A percentile compares a stretch with the other conserved stretches of the same genome.
Conservation (phyloP, 2,113 vertebrate species). For the Puffinus mauretanicus region DNA sequence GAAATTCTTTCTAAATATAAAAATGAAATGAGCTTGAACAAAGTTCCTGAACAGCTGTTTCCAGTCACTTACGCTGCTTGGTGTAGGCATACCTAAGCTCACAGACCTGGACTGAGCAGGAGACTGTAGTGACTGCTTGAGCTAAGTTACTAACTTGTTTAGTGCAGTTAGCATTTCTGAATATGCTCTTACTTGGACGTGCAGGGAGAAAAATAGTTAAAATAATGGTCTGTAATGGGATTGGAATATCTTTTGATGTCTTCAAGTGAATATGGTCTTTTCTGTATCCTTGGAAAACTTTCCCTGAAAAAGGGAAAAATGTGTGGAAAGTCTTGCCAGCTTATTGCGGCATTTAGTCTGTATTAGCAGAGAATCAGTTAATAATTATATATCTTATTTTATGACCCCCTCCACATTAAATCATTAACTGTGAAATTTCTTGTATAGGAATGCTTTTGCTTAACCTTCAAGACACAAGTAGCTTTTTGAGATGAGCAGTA, state of each 20-base stretch:
- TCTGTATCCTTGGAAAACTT: neutral
- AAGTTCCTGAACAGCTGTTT: neutral
- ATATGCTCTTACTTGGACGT: neutral
- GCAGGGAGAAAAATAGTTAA: neutral
- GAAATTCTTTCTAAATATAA: constrained; percentile 32
- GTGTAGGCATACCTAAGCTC: neutral
- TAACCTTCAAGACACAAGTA: neutral
- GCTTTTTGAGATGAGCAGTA: neutral
- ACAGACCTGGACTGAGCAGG: neutral
- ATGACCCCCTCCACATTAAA: neutral
- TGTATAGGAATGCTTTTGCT: neutral
- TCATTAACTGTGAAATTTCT: neutral
- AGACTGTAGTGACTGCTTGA: neutral
- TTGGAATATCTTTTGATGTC: neutral
- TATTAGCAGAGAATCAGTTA: neutral
- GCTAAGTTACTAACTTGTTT: neutral
- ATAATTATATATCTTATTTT: neutral
- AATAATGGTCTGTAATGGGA: neutral
- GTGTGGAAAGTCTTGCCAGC: neutral
- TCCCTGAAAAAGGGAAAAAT: neutral
- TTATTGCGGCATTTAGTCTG: neutral
- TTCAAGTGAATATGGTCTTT: neutral
- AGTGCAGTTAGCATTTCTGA: neutral
- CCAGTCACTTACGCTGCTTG: neutral
- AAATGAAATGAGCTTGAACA: neutral